Evolutionary conservation across 2,113 vertebrate species (phyloP).

Genomic region (Austrofundulus limnaeus): DNA sequence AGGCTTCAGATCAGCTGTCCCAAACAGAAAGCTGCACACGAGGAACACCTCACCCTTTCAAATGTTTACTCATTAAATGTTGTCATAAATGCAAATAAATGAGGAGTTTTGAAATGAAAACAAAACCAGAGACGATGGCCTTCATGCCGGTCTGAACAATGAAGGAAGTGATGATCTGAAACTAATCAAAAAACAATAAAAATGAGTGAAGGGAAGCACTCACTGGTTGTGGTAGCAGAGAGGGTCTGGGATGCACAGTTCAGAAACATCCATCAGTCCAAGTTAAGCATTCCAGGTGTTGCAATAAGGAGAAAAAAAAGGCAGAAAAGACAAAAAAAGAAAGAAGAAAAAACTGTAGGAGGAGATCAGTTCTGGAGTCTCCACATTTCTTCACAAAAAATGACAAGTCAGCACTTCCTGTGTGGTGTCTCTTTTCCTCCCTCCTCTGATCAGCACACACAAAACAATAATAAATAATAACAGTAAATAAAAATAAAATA

Average conservation of each 20-base stretch:
- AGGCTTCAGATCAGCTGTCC: slow-evolving; percentile 45
- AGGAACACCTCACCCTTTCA: not conserved
- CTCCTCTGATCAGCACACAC: slow-evolving; percentile 32
- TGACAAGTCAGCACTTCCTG: slow-evolving; percentile 60
- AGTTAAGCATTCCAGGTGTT: slow-evolving; percentile 86
- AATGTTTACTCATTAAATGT: slow-evolving; percentile 15
- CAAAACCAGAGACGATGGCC: not conserved
- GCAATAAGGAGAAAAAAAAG: slow-evolving; percentile 20
- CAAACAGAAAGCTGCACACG: slow-evolving; percentile 11
- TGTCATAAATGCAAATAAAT: not conserved
- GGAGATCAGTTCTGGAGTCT: slow-evolving; percentile 66
- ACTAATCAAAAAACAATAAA: not conserved
- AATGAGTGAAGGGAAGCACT: slow-evolving; percentile 70
- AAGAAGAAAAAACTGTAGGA: slow-evolving; percentile 47
- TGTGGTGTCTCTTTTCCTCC: slow-evolving; percentile 48
- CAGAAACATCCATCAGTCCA: slow-evolving; percentile 94
- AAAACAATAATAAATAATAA: not conserved
- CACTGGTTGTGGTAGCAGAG: slow-evolving; percentile 95
- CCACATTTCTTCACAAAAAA: slow-evolving; percentile 63
- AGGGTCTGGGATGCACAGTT: slow-evolving; percentile 90
- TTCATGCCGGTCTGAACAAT: not conserved
- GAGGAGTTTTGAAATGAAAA: not conserved
- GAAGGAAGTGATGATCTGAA: not conserved
- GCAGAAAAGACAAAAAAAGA: slow-evolving; percentile 33
- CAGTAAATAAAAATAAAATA: too few species aligned